These are phyloP conservation scores for Tenthredo notha DNA, from an alignment of 2,888 invertebrate species.

Conservation along the genomic window DNA sequence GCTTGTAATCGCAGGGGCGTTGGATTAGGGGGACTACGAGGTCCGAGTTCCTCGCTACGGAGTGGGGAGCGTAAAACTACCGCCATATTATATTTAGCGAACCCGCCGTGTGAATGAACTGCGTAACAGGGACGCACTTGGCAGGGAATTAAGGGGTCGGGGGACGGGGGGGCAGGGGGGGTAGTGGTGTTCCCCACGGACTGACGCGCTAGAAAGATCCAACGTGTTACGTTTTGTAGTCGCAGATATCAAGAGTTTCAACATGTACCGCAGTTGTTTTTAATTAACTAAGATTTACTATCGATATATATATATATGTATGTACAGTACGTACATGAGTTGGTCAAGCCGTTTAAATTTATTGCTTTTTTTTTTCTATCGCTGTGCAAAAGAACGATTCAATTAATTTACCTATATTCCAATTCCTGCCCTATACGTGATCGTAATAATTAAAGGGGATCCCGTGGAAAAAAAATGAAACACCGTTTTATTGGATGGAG, in stretches of 20 bases:
- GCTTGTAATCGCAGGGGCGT: constrained; percentile 73
- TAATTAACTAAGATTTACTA: not conserved
- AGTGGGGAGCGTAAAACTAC: constrained; percentile 64
- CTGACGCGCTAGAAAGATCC: constrained; percentile 34
- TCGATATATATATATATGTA: no score
- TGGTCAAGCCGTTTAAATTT: constrained; percentile 5
- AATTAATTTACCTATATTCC: not conserved
- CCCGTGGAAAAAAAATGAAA: no score
- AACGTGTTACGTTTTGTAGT: constrained; percentile 1
- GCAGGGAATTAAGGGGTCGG: constrained; percentile 51
- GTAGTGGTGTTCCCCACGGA: constrained; percentile 8
- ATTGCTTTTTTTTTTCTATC: not conserved
- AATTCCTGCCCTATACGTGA: not conserved
- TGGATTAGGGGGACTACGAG: constrained; percentile 69
- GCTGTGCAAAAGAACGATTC: not conserved
- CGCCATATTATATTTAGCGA: constrained; percentile 75
- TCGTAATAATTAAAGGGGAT: not conserved
- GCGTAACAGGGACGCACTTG: constrained; percentile 68
- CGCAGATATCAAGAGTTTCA: not conserved
- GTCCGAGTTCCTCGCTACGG: constrained; percentile 39
- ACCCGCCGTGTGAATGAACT: constrained; percentile 76
- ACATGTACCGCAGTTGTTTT: not conserved
- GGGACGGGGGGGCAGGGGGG: not conserved
- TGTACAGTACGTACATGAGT: no score
- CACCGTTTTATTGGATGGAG: no score